Conservation (phyloP, 2,113 vertebrate species). For the Chrysemys picta region DNA sequence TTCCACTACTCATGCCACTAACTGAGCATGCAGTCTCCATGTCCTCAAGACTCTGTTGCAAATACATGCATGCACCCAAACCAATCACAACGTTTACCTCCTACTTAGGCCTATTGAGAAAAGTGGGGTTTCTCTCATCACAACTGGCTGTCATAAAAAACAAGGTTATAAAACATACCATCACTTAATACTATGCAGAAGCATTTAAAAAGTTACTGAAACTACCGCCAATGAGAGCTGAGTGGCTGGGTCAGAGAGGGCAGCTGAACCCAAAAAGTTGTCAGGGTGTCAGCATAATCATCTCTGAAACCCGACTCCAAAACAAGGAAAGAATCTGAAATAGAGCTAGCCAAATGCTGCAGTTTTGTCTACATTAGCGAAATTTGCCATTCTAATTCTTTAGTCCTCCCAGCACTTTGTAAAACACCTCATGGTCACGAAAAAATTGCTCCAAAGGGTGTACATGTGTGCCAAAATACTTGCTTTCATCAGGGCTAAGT, state of each 20-base stretch:
- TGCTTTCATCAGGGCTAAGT: not conserved
- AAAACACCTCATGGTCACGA: not conserved
- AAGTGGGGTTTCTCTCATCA: not conserved
- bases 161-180: conserved; percentile 5
- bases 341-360: not conserved
- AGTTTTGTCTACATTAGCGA: not conserved
- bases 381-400: not conserved
- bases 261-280: not conserved
- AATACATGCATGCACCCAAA: not conserved
- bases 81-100: not conserved
- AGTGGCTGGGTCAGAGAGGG: not conserved
- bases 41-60: not conserved
- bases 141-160: not conserved
- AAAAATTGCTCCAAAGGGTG: not conserved
- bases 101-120: not conserved
- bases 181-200: not conserved
- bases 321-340: not conserved
- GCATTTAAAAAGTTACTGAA: not conserved
- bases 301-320: conserved; percentile 3
- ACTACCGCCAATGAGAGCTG: not conserved
- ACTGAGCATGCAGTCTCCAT: not conserved
- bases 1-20: not conserved
- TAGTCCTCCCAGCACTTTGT: not conserved
- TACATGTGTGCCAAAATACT: not conserved
- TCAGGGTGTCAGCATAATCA: not conserved